These are phyloP conservation scores for Gordius sp. DNA, from an alignment of 2,888 invertebrate species.

Conservation along the genomic window DNA sequence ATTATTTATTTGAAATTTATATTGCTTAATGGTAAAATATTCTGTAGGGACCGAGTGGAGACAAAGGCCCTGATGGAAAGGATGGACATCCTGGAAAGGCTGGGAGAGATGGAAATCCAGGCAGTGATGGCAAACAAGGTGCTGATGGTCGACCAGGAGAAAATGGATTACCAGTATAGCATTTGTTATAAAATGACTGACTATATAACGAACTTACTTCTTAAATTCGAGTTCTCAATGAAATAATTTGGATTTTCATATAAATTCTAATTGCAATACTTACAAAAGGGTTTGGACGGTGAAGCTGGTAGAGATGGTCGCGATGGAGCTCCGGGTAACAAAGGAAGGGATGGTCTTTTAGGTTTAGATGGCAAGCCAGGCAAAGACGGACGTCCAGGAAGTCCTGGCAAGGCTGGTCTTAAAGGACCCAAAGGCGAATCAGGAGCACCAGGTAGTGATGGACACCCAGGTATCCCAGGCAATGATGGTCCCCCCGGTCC, in stretches of 20 bases:
- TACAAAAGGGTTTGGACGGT: conserved; percentile 12
- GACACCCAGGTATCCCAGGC: conserved; percentile 11
- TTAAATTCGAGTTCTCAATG: no score
- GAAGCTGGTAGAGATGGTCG: conserved; percentile 10
- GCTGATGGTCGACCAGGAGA: conserved; percentile 25
- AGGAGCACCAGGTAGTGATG: not conserved
- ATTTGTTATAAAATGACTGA: no score
- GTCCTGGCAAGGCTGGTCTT: not conserved
- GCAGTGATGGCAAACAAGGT: conserved; percentile 19
- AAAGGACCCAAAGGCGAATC: conserved; percentile 14
- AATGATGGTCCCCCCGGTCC: conserved; percentile 14
- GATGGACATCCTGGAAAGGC: conserved; percentile 23
- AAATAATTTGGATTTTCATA: no score
- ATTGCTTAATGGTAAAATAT: not conserved
- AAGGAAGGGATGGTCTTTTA: conserved; percentile 4
- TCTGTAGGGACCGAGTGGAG: conserved; percentile 15
- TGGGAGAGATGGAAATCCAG: conserved; percentile 23
- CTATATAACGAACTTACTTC: no score
- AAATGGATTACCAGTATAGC: conserved; percentile 16
- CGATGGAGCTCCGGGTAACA: conserved; percentile 9
- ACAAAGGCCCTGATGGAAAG: conserved; percentile 22
- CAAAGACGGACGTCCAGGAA: conserved; percentile 11
- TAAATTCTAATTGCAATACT: no score
- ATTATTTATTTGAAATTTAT: not conserved
- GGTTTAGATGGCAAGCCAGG: conserved; percentile 3